Evolutionary conservation across 2,888 invertebrate genomes (phyloP).

Genomic region (Tryphoninae sp.): DNA sequence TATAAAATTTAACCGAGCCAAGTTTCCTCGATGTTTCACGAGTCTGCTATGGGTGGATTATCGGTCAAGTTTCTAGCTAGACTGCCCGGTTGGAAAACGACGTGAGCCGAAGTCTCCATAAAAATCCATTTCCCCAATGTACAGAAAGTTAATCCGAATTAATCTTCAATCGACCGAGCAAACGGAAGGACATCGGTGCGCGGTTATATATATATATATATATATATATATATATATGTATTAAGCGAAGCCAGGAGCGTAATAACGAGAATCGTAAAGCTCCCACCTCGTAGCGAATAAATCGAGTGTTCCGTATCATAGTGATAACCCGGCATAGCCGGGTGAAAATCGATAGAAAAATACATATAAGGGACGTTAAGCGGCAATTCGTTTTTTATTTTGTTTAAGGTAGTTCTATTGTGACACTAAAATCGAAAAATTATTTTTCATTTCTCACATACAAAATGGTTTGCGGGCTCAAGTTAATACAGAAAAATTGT

Average conservation of each 20-base stretch:
- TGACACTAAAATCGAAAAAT: too few species aligned
- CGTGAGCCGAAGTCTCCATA: conserved; percentile 12
- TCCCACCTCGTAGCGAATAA: conserved; percentile 35
- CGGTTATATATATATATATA: not conserved
- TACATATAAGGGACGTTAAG: not conserved
- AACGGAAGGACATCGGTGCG: conserved; percentile 28
- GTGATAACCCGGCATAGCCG: conserved; percentile 37
- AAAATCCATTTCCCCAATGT: not conserved
- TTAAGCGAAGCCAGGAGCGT: conserved; percentile 23
- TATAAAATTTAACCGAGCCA: conserved; percentile 18
- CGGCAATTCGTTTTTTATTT: not conserved
- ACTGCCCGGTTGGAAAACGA: not conserved
- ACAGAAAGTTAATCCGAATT: conserved; percentile 50
- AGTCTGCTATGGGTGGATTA: not conserved
- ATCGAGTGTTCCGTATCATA: conserved; percentile 41
- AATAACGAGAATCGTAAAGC: conserved; percentile 41
- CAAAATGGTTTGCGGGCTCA: too few species aligned
- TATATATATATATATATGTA: conserved; percentile 20
- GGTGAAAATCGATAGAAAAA: not conserved
- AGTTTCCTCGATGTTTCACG: conserved; percentile 14
- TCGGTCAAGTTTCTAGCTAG: not conserved
- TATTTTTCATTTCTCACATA: too few species aligned
- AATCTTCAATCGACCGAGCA: conserved; percentile 52
- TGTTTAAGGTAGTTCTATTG: too few species aligned
- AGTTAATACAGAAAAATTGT: too few species aligned